Evolutionary conservation across 1,140 invertebrate species (phyloP).

Genomic region (Neodiprion virginianus): DNA sequence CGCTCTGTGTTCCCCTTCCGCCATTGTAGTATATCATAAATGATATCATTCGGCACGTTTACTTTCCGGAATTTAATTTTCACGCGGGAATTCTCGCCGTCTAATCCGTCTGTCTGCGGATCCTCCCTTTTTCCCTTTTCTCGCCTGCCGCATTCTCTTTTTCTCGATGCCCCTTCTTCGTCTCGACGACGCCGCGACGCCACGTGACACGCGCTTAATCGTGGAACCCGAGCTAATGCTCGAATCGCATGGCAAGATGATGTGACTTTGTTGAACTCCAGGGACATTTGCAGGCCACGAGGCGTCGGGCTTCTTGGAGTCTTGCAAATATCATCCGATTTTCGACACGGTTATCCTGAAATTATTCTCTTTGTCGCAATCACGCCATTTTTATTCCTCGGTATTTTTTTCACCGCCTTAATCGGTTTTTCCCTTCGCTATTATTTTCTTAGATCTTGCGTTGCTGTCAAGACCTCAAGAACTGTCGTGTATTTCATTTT

Average conservation of each 20-base stretch:
- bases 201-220: background rate
- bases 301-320: background rate
- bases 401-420: too few relatives aligned
- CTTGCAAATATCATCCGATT: background rate
- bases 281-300: too few relatives aligned
- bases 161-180: background rate
- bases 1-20: background rate
- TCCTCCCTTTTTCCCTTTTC: background rate
- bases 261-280: too few relatives aligned
- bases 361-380: too few relatives aligned
- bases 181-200: background rate
- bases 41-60: background rate
- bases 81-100: background rate
- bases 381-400: too few relatives aligned
- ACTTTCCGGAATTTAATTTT: background rate
- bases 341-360: too few relatives aligned
- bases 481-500: conserved; percentile 15
- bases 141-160: background rate
- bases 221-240: background rate
- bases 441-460: too few relatives aligned
- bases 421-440: too few relatives aligned
- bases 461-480: background rate
- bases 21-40: background rate
- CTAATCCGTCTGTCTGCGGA: background rate
- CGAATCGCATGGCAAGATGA: too few relatives aligned